Base-by-base conservation (phyloP, 2,797 vertebrate species). In the Coregonus ussuriensis region DNA sequence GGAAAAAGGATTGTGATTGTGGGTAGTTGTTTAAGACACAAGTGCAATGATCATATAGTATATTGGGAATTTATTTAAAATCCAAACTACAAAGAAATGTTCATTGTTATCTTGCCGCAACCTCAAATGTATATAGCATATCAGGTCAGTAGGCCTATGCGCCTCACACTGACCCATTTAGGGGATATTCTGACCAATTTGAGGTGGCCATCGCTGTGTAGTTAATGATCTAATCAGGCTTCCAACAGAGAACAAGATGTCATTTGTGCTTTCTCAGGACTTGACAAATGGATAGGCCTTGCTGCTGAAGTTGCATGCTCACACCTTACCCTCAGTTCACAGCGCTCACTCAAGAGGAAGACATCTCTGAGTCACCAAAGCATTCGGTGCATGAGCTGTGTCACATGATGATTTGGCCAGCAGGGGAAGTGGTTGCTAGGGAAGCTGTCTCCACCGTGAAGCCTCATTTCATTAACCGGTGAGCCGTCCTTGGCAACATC, bases 331-430 rank as follows among this genome's bases (percentile, higher is more conserved):
- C 81, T 63, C 41, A 63, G 59, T 25, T 63, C 18, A 21, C 59
- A 25, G 1, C n/a, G 68, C 54, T 73, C 18, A 68, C n/a, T 81
- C 41, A 47, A 47, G 7, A 63, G 9, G 9, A 7, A 63, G 1
- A 63, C 9, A 4, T 76, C 72, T 74, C 75, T 82, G 72, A 78
- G 63, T 82, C 70, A 69, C 70, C 14, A 15, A 4, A 52, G 47
- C 51, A 35, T 16, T 47, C 7, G 15, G 21, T 74, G 18, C 16
- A 51, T 74, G 73, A 76, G 15, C 3, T 4, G 74, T 81, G 80
- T 91, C 86, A 87, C 85, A 88, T 88, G 87, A 82, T 74, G 47
- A 65, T 82, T 76, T 75, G 51, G 37, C 74, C 29, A 18, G 63
- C 71, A 74, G 59, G 62, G 71, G 75, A 63, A 53, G 75, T 63